A percentile compares a stretch with the other conserved stretches of the same genome.
Conservation (phyloP, 1,140 invertebrate genomes). For the Leguminivora glycinivorella region DNA sequence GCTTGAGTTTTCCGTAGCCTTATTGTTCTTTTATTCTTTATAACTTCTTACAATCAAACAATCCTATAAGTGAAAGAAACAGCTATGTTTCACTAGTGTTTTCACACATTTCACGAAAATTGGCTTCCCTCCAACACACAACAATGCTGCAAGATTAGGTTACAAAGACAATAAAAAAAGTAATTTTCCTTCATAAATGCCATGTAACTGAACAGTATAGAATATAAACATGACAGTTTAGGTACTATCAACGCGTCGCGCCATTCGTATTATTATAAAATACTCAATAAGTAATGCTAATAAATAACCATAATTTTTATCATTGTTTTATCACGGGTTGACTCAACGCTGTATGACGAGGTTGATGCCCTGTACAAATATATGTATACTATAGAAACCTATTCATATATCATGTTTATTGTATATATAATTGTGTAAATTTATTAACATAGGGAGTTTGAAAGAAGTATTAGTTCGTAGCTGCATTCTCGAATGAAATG, state of each 20-base stretch:
- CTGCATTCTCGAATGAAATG: too few species aligned
- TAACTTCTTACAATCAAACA: too few species aligned
- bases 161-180: not conserved
- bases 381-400: too few species aligned
- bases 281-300: not conserved
- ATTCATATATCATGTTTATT: too few species aligned
- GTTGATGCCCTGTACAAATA: not conserved
- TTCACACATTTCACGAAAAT: not conserved
- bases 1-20: too few species aligned
- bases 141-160: not conserved
- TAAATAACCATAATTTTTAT: too few species aligned
- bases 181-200: not conserved
- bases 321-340: not conserved
- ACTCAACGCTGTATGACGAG: not conserved
- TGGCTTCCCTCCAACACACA: not conserved
- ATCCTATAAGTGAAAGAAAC: too few species aligned
- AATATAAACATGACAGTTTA: not conserved
- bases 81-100: not conserved
- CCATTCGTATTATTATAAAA: not conserved
- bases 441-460: too few species aligned
- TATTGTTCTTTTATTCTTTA: too few species aligned
- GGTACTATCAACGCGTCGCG: not conserved
- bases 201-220: not conserved
- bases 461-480: too few species aligned
- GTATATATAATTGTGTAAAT: too few species aligned